These are phyloP conservation scores for Sinhomidia bicolor DNA, from an alignment of 2,888 invertebrate genomes.

Conservation along the genomic window DNA sequence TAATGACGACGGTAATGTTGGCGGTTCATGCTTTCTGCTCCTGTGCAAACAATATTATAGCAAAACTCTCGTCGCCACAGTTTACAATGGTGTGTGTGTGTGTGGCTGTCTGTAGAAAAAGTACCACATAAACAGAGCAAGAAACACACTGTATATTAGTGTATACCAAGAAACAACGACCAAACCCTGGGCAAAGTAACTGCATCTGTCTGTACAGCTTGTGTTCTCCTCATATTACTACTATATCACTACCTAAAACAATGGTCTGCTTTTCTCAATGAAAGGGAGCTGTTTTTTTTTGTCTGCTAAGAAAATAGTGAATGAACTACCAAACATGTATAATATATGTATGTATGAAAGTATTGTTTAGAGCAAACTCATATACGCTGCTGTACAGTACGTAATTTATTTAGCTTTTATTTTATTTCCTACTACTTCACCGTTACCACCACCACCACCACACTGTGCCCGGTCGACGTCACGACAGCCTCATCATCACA, in stretches of 20 bases:
- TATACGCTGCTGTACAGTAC: not conserved
- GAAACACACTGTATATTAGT: not conserved
- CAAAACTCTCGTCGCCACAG: not conserved
- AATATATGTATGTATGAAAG: not conserved
- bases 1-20: not conserved
- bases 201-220: too few relatives aligned
- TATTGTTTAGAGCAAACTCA: not conserved
- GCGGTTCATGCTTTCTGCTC: constrained; percentile 27
- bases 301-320: constrained; percentile 2
- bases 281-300: constrained; percentile 12
- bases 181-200: not conserved
- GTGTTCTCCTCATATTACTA: too few relatives aligned
- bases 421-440: not conserved
- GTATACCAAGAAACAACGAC: too few relatives aligned
- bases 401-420: not conserved
- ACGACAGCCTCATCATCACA: too few relatives aligned
- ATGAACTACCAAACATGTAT: constrained; percentile 28
- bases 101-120: not conserved
- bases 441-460: too few relatives aligned
- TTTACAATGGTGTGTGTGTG: not conserved
- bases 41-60: constrained; percentile 48
- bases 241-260: not conserved
- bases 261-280: constrained; percentile 34
- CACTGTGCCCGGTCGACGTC: not conserved
- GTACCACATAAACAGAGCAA: not conserved